These are phyloP conservation scores for Volucella inanis DNA, from an alignment of 2,888 invertebrate species.

Conservation along the genomic window DNA sequence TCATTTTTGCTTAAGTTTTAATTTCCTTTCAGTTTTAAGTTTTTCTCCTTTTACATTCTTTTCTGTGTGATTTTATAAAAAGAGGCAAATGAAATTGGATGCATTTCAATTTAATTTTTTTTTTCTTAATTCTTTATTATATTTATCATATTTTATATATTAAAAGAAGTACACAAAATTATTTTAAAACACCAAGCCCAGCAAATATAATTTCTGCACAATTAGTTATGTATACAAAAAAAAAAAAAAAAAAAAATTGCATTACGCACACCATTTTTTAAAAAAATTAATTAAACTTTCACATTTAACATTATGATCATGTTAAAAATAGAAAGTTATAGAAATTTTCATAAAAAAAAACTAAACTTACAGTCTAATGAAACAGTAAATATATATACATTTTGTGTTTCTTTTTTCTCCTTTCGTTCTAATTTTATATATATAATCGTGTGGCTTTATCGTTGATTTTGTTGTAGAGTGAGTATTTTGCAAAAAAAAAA, in stretches of 20 bases:
- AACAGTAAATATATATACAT: constrained; percentile 75
- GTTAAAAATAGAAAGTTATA: constrained; percentile 28
- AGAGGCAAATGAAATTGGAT: constrained; percentile 46
- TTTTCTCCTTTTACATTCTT: constrained; percentile 14
- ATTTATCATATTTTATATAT: constrained; percentile 34
- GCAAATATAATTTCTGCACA: constrained; percentile 56
- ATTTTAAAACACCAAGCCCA: constrained; percentile 17
- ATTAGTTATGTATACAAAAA: constrained; percentile 35
- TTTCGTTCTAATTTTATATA: constrained; percentile 72
- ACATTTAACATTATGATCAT: constrained; percentile 24
- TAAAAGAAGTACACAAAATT: constrained; percentile 41
- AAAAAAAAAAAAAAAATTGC: constrained; percentile 45
- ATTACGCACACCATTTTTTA: constrained; percentile 43
- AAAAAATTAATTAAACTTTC: constrained; percentile 36
- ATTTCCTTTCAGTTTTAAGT: constrained; percentile 25
- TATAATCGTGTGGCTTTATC: constrained; percentile 79
- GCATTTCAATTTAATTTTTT: constrained; percentile 20
- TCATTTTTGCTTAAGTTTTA: background rate
- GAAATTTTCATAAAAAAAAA: constrained; percentile 44
- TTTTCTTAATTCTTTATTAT: constrained; percentile 8
- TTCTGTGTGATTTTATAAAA: constrained; percentile 25
- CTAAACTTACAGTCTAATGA: constrained; percentile 63
- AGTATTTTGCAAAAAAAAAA: constrained; percentile 75
- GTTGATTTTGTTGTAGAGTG: constrained; percentile 79
- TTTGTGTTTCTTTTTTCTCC: constrained; percentile 68